A percentile compares a stretch with the other conserved stretches of the same genome.
These are phyloP conservation scores for Trachythela sp. DNA, from an alignment of 64 coral and sea anemone genomes.

Conservation along the genomic window DNA sequence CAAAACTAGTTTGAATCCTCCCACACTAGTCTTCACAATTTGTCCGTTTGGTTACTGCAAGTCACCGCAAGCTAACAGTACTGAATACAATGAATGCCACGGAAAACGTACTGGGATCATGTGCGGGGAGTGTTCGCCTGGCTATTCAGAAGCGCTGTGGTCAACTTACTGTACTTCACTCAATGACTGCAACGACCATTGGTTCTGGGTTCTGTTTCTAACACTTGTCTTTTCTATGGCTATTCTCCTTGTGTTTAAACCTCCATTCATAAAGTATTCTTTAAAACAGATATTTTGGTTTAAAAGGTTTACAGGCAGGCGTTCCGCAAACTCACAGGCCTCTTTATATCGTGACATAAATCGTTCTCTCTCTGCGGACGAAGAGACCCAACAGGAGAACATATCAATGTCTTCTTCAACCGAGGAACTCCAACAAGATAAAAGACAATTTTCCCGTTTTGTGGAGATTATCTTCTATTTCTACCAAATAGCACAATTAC, in stretches of 20 bases:
- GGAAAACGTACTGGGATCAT: slow-evolving; percentile 25
- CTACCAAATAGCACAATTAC: slow-evolving; percentile 32
- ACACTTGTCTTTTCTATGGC: background rate
- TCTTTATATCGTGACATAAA: background rate
- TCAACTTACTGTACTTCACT: slow-evolving; percentile 28
- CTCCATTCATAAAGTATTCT: slow-evolving; percentile 19
- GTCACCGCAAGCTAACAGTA: background rate
- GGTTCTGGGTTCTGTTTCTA: slow-evolving; percentile 29
- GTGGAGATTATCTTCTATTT: slow-evolving; percentile 33
- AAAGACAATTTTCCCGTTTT: slow-evolving; percentile 27
- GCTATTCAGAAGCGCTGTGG: slow-evolving; percentile 32
- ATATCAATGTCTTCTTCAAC: background rate
- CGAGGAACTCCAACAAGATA: slow-evolving; percentile 4
- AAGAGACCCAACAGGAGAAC: no score
- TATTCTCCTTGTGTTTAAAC: slow-evolving; percentile 21
- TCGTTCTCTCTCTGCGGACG: no score
- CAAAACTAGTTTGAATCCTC: background rate
- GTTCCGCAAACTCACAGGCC: background rate
- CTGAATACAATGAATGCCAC: slow-evolving; percentile 25
- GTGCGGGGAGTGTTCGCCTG: slow-evolving; percentile 27
- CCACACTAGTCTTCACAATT: no score
- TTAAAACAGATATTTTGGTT: slow-evolving; percentile 11
- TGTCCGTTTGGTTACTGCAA: background rate
- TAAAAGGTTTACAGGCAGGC: background rate
- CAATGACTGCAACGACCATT: slow-evolving; percentile 27